A percentile compares a stretch with the other conserved stretches of the same genome.
Conservation (phyloP, 2,113 vertebrate species). For the Agapornis roseicollis region DNA sequence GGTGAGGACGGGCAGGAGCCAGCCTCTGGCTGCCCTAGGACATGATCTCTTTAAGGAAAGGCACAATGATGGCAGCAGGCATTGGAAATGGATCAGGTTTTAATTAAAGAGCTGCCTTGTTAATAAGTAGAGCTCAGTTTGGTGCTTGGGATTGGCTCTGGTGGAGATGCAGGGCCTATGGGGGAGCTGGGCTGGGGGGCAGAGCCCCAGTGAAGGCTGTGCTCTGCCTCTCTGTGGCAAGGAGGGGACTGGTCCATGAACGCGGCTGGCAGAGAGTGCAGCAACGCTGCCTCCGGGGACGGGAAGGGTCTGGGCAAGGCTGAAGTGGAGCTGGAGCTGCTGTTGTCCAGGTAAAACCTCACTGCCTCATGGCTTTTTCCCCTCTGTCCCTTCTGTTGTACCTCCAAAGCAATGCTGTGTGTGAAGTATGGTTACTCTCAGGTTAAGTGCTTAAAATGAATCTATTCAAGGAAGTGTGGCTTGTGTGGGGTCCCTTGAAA, state of each 20-base stretch:
- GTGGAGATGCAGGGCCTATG: background rate
- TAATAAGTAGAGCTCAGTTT: background rate
- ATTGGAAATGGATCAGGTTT: background rate
- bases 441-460: background rate
- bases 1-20: background rate
- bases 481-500: background rate
- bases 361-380: background rate
- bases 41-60: background rate
- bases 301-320: background rate
- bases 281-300: rapidly evolving
- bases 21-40: background rate
- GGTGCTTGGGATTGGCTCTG: background rate
- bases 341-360: background rate
- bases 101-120: background rate
- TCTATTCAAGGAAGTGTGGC: rapidly evolving
- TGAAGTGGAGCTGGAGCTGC: background rate
- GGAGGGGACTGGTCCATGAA: background rate
- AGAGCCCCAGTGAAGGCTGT: background rate
- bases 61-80: background rate
- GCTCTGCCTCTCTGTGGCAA: rapidly evolving
- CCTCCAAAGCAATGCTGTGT: background rate
- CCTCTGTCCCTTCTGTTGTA: background rate
- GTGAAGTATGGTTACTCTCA: background rate
- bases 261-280: background rate
- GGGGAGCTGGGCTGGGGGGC: background rate